Conservation (phyloP, 2,888 invertebrate genomes). For the Entomobrya multifasciata region DNA sequence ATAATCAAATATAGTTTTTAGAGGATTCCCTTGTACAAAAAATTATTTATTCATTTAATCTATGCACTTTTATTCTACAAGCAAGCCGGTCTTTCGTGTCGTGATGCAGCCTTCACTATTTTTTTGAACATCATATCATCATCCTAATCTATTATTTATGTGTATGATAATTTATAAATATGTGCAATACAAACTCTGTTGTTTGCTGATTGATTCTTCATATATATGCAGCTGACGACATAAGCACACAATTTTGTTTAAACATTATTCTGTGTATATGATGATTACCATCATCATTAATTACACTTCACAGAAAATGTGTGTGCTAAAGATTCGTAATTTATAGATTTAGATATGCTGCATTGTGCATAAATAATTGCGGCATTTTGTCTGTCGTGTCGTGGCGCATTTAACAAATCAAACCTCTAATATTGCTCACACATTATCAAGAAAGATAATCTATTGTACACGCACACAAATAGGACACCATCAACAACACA, state of each 20-base stretch:
- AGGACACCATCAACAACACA: background rate
- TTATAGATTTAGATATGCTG: background rate
- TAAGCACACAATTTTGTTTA: background rate
- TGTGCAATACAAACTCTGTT: background rate
- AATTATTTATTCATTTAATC: constrained; percentile 3
- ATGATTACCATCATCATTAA: constrained; percentile 16
- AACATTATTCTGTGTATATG: constrained; percentile 23
- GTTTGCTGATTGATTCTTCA: constrained; percentile 27
- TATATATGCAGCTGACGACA: background rate
- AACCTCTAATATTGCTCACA: constrained; percentile 8
- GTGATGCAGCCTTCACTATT: background rate
- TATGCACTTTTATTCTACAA: background rate
- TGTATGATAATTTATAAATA: constrained; percentile 2
- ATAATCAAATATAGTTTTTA: constrained; percentile 9
- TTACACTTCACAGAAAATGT: background rate
- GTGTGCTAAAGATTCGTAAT: background rate
- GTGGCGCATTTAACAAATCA: constrained; percentile 35
- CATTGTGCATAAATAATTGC: background rate
- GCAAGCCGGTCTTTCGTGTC: no score
- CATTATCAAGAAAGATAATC: background rate
- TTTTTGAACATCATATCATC: background rate
- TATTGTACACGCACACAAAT: background rate
- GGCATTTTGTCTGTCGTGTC: constrained; percentile 44
- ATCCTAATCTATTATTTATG: background rate
- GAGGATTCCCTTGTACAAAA: constrained; percentile 23